phyloP scores from a whole-genome alignment of 2,797 vertebrate species.

The Nyctalus aviator region DNA sequence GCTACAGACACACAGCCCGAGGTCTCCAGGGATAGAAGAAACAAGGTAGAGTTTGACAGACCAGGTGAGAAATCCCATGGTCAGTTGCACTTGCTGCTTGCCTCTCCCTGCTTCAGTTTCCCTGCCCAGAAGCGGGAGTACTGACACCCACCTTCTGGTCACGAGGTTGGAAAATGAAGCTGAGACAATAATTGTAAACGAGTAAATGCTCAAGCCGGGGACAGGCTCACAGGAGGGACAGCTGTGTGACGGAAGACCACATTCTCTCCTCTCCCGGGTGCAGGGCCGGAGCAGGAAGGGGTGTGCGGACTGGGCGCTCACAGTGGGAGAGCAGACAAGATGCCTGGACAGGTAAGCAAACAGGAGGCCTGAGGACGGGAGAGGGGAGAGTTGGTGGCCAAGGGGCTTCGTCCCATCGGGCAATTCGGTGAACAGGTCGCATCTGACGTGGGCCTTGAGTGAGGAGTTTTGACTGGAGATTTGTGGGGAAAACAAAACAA shows the following conservation, averaged over 20 bases:
- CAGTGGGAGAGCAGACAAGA: neutral
- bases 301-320: neutral
- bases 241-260: neutral
- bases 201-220: neutral
- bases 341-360: neutral
- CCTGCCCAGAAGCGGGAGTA: neutral
- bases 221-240: neutral
- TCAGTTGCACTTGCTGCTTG: neutral
- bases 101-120: neutral
- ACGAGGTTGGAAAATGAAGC: neutral
- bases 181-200: too few species aligned
- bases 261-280: neutral
- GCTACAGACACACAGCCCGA: neutral
- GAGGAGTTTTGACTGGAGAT: neutral
- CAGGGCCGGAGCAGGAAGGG: neutral
- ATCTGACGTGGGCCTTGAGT: neutral
- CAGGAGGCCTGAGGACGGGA: neutral
- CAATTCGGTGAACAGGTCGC: neutral
- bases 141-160: neutral
- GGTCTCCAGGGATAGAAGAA: neutral
- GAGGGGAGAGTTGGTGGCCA: neutral
- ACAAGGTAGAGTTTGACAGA: neutral
- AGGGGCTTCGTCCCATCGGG: rapidly evolving
- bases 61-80: neutral
- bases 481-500: neutral